Evolutionary conservation across 2,888 invertebrate species (phyloP).

Genomic region (Rhopalosiphum nymphaeae): DNA sequence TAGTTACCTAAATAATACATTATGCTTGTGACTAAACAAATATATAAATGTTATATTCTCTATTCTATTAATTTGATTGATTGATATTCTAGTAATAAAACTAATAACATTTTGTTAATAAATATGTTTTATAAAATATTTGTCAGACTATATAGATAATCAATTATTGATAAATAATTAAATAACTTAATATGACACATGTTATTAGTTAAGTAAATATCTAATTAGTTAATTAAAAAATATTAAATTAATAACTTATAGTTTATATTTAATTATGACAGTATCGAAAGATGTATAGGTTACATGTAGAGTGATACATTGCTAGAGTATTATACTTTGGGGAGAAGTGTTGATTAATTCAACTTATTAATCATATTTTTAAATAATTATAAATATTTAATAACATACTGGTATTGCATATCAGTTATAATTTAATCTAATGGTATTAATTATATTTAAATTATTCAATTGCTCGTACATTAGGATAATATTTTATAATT

Average conservation of each 20-base stretch:
- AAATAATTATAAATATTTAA: neutral
- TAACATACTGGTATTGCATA: neutral
- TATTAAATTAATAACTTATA: neutral
- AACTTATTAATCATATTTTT: neutral
- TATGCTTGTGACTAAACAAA: neutral
- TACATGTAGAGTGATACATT: neutral
- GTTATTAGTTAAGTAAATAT: neutral
- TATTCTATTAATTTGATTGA: no score
- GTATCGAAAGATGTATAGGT: neutral
- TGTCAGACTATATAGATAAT: neutral
- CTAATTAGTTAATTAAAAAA: neutral
- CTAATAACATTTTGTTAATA: no score
- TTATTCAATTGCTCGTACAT: neutral
- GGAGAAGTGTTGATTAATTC: neutral
- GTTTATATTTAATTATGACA: neutral
- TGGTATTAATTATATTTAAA: neutral
- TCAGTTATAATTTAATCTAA: neutral
- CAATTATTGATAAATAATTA: neutral
- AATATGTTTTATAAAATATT: no score
- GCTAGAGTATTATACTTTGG: neutral
- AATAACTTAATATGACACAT: neutral
- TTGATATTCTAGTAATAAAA: no score
- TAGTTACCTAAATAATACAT: neutral
- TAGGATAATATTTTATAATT: neutral
- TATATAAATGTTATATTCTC: neutral